Conservation (phyloP, 2,113 vertebrate genomes). For the Cebidichthys violaceus region DNA sequence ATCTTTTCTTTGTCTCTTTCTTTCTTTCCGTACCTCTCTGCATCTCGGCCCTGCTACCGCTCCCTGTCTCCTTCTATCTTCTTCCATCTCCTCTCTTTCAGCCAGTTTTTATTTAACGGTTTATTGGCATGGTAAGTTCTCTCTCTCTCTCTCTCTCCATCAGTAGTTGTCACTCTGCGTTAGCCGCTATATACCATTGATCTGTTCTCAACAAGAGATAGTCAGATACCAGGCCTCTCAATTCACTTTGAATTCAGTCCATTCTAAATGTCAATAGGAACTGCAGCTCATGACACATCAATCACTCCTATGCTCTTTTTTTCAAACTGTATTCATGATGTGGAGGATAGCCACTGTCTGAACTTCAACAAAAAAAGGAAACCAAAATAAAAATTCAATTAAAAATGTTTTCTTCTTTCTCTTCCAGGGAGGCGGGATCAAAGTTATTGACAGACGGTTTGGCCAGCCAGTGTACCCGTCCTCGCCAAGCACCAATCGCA, state of each 20-base stretch:
- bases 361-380: not conserved
- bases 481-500: conserved; percentile 59
- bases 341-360: not conserved
- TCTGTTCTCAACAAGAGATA: conserved; percentile 74
- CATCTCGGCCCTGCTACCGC: not conserved
- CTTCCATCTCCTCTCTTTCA: not conserved
- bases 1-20: conserved; percentile 7
- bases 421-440: conserved; percentile 70
- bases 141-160: conserved; percentile 45
- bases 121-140: conserved; percentile 62
- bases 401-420: not conserved
- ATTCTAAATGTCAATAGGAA: conserved; percentile 67
- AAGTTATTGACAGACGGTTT: conserved; percentile 63
- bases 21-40: conserved; percentile 11
- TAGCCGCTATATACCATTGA: conserved; percentile 76
- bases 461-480: conserved; percentile 74
- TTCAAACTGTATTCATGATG: conserved; percentile 6
- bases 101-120: conserved; percentile 73
- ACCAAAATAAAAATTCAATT: not conserved
- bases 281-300: conserved; percentile 67
- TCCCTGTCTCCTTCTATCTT: not conserved
- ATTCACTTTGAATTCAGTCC: conserved; percentile 71
- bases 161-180: conserved; percentile 76
- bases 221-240: conserved; percentile 62
- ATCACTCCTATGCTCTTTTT: conserved; percentile 36